Evolutionary conservation across 2,113 vertebrate genomes (phyloP).

Genomic region (Pseudopodoces humilis): DNA sequence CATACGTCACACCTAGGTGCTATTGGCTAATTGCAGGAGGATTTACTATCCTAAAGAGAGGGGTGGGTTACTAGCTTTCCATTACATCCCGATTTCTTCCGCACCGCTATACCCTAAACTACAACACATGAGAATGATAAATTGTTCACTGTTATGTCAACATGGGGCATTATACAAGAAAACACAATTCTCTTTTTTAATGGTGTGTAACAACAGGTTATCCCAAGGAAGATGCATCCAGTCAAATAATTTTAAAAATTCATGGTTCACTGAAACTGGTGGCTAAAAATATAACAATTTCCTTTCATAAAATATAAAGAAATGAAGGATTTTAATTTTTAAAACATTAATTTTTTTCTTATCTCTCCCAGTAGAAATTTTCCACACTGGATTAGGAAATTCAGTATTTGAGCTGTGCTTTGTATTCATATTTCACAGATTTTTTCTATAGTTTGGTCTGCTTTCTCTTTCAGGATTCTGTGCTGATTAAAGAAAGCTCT

Average conservation of each 20-base stretch:
- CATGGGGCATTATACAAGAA: background rate
- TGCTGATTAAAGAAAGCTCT: background rate
- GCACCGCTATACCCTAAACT: no score
- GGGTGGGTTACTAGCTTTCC: no score
- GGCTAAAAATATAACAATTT: background rate
- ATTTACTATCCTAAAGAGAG: no score
- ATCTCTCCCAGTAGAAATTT: background rate
- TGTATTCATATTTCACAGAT: background rate
- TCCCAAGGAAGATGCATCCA: background rate
- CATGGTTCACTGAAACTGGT: background rate
- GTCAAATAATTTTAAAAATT: background rate
- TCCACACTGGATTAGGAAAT: background rate
- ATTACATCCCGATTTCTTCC: no score
- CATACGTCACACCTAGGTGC: no score
- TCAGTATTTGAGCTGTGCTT: background rate
- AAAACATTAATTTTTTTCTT: background rate
- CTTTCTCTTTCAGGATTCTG: background rate
- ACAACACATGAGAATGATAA: background rate
- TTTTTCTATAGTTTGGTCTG: background rate
- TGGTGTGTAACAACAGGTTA: slow-evolving; percentile 10
- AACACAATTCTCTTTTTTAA: slow-evolving; percentile 17
- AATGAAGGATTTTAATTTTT: background rate
- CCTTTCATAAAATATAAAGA: background rate
- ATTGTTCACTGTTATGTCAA: background rate
- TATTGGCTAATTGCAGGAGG: no score